A percentile compares a stretch with the other conserved stretches of the same genome.
Conservation (phyloP, 2,113 vertebrate species). For the pig (Sus scrofa) region T2T-Sscrofa CM000824.6:76154501-76155000, state of each 20-base stretch:
- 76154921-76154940: background rate
- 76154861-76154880: background rate
- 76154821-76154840: background rate
- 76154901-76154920: background rate
- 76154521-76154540: conserved; percentile 69
- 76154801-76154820: conserved; percentile 1
- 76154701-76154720: conserved; percentile 54
- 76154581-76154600: conserved; percentile 82
- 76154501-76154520: conserved; percentile 75
- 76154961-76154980: background rate
- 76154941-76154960: background rate
- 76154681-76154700: background rate
- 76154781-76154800: background rate
- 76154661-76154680: conserved; percentile 70
- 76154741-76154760: background rate
- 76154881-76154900: background rate
- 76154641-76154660: conserved; percentile 69
- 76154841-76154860: background rate
- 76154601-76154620: conserved; percentile 65
- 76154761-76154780: conserved; percentile 13
- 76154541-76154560: conserved; percentile 73
- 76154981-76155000: background rate
- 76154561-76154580: conserved; percentile 81
- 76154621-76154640: conserved; percentile 76
- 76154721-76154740: background rate